Evolutionary conservation across 2,797 vertebrate species (phyloP), one percentile per base, ranked within the genome.

Genomic region (Mus minutoides): DNA sequence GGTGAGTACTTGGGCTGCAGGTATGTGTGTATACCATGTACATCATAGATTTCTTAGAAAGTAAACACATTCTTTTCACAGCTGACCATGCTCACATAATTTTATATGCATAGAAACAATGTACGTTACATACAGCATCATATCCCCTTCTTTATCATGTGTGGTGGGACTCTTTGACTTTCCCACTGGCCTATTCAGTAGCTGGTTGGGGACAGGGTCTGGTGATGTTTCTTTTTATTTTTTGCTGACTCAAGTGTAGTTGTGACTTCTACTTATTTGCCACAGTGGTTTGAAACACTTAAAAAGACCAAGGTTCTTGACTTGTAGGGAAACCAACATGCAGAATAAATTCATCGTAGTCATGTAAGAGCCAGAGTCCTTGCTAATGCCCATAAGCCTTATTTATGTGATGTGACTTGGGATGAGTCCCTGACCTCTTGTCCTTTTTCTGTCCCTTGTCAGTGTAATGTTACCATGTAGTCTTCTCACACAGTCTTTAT

Each of bases 281-380:
- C 21, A 24, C 69, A n/a, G 31, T 78, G 49, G 2, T 31, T 80
- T 95, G 60, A 89, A 94, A 85, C 54, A 82, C 93, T 90, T 6
- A 29, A 43, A 43, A 93, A 49, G 21, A 54, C 17, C 12, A 31
- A 69, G 12, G 0, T 34, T 95, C 43, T 56, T 83, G n/a, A n/a
- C 40, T 92, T 77, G 56, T 34, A 91, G 96, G 40, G 49, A 89
- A 93, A 89, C 82, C 78, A 75, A 86, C 9, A 29, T 52, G 6
- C 52, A 90, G 22, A 88, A 31, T 85, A 83, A 67, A 69, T 92
- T 69, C 37, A 71, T 87, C 94, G 83, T 52, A 8, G 88, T 43
- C 89, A 3, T 88, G 6, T 86, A 37, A 73, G 94, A 78, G 22
- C 40, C 52, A 21, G 29, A 31, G 26, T 77, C 14, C 43, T 92